Conservation (phyloP, 2,888 invertebrate species). For the Muschampia staudingeri region DNA sequence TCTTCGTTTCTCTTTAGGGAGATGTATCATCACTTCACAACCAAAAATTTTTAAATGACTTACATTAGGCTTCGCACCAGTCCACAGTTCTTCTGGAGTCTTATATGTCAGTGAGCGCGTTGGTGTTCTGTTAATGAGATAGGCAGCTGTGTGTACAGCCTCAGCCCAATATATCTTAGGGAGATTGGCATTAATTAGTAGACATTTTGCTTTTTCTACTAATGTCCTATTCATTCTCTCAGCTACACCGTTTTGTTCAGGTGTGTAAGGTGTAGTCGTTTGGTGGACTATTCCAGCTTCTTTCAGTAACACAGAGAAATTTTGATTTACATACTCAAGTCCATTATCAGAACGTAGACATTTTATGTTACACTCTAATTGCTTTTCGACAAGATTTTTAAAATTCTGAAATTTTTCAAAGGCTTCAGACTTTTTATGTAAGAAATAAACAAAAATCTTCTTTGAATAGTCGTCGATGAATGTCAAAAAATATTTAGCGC, state of each 20-base stretch:
- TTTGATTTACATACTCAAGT: background rate
- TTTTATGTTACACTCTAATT: background rate
- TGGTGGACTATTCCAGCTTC: background rate
- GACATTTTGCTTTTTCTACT: background rate
- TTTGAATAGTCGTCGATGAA: constrained; percentile 1
- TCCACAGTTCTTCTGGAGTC: constrained; percentile 73
- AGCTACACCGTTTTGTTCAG: background rate
- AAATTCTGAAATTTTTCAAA: background rate
- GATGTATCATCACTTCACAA: constrained; percentile 64
- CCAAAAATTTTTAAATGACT: constrained; percentile 74
- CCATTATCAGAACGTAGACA: constrained; percentile 8
- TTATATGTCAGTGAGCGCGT: constrained; percentile 57
- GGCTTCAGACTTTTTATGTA: background rate
- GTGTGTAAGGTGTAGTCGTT: background rate
- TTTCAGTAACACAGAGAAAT: background rate
- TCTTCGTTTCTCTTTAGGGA: constrained; percentile 61
- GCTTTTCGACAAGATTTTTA: background rate
- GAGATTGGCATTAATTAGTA: background rate
- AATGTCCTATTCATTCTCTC: background rate
- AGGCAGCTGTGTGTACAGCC: background rate
- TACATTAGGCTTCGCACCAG: constrained; percentile 72
- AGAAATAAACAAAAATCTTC: background rate
- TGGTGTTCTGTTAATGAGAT: constrained; percentile 43
- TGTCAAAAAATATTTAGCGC: background rate
- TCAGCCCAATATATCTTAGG: background rate